These are phyloP conservation scores for Oppia nitens DNA, from an alignment of 1,140 invertebrate genomes.

Conservation along the genomic window DNA sequence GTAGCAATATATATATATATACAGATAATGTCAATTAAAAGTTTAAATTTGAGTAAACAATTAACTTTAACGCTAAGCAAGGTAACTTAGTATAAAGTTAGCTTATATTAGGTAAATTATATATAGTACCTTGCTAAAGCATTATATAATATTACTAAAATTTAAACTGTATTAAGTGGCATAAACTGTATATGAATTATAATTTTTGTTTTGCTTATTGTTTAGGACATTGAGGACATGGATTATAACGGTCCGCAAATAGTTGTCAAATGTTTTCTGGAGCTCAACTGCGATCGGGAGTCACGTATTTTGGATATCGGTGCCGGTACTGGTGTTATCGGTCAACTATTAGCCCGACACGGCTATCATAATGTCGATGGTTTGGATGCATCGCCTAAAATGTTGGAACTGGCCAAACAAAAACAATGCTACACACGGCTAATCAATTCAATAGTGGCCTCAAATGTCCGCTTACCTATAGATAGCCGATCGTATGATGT, in stretches of 20 bases:
- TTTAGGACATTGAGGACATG: slow-evolving; percentile 6
- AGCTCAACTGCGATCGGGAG: slow-evolving; percentile 12
- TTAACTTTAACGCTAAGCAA: too few relatives aligned
- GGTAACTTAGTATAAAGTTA: too few relatives aligned
- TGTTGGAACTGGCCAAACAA: slow-evolving; percentile 15
- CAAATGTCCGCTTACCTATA: slow-evolving; percentile 12
- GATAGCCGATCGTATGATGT: slow-evolving; percentile 19
- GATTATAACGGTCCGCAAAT: not conserved
- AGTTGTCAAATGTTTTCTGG: slow-evolving; percentile 1
- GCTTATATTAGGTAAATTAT: too few relatives aligned
- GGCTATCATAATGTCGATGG: slow-evolving; percentile 21
- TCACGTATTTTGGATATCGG: slow-evolving; percentile 13
- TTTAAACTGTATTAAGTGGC: too few relatives aligned
- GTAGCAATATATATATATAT: too few relatives aligned
- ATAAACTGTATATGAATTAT: not conserved
- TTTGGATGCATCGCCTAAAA: slow-evolving; percentile 18
- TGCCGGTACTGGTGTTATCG: slow-evolving; percentile 14
- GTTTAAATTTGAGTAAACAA: too few relatives aligned
- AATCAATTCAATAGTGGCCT: slow-evolving; percentile 12
- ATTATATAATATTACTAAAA: too few relatives aligned
- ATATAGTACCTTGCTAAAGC: too few relatives aligned
- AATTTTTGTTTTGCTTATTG: not conserved
- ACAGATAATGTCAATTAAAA: too few relatives aligned
- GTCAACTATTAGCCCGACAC: not conserved
- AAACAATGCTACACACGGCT: slow-evolving; percentile 16